Evolutionary conservation across 2,113 vertebrate species (phyloP).

Genomic region (Stictonetta naevosa): DNA sequence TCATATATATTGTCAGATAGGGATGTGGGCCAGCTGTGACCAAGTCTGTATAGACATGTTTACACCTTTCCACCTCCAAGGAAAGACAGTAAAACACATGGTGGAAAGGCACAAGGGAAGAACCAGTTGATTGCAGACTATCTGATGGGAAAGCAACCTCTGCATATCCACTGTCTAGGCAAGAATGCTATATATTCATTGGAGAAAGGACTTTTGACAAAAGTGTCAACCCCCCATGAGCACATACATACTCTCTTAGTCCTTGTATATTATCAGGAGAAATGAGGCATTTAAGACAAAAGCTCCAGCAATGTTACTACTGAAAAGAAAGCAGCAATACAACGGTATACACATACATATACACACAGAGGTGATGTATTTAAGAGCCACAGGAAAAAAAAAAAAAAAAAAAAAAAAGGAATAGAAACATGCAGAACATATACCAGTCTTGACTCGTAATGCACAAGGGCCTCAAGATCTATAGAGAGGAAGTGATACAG

Average conservation of each 20-base stretch:
- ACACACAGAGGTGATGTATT: not conserved
- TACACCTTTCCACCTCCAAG: not conserved
- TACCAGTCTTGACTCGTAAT: not conserved
- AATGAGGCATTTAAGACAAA: not conserved
- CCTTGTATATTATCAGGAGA: not conserved
- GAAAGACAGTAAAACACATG: not conserved
- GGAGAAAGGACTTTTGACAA: not conserved
- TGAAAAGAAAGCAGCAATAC: not conserved
- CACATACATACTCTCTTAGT: not conserved
- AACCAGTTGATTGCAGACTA: not conserved
- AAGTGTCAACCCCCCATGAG: not conserved
- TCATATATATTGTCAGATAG: not conserved
- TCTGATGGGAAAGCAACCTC: not conserved
- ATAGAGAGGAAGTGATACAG: fast-evolving
- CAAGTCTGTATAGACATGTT: not conserved
- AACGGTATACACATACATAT: not conserved
- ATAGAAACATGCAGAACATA: not conserved
- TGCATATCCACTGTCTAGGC: not conserved
- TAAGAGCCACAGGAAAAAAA: not conserved
- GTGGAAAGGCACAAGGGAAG: not conserved
- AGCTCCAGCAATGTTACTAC: not conserved
- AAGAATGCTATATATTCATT: not conserved
- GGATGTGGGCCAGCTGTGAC: not conserved
- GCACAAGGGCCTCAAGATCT: not conserved
- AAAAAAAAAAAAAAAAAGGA: no score